Evolutionary conservation across 2,113 vertebrate species (phyloP).

Genomic region (Melanocharis versteri): DNA sequence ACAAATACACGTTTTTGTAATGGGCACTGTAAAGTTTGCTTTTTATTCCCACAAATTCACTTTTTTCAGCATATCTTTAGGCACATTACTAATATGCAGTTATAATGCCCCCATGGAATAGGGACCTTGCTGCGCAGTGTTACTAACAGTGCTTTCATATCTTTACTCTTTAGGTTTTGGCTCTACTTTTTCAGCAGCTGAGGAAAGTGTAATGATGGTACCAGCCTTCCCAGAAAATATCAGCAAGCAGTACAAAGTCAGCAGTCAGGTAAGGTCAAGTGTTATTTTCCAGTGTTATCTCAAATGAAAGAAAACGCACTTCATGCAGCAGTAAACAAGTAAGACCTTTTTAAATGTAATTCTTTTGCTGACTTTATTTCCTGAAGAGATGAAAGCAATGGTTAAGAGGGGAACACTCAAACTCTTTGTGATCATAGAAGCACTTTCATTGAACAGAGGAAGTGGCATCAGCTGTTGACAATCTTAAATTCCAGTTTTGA

Average conservation of each 20-base stretch:
- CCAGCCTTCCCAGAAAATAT: slow-evolving; percentile 78
- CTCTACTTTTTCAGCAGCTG: slow-evolving; percentile 92
- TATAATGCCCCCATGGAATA: neutral
- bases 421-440: neutral
- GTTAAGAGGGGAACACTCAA: neutral
- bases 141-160: neutral
- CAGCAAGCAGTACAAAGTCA: slow-evolving; percentile 83
- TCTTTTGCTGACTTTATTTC: neutral
- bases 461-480: neutral
- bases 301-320: slow-evolving; percentile 1
- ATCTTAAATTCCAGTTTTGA: neutral
- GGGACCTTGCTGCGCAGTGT: neutral
- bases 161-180: slow-evolving; percentile 82
- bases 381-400: neutral
- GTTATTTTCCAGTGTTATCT: neutral
- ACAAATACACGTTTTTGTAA: neutral
- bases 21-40: neutral
- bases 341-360: neutral
- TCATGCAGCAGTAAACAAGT: neutral
- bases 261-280: slow-evolving; percentile 85
- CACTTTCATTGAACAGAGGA: neutral
- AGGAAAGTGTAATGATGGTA: slow-evolving; percentile 82
- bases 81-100: neutral
- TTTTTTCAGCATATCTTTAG: neutral
- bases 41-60: neutral